These are phyloP conservation scores for Pachypanchax playfairii DNA, from an alignment of 2,113 vertebrate genomes.

Conservation along the genomic window DNA sequence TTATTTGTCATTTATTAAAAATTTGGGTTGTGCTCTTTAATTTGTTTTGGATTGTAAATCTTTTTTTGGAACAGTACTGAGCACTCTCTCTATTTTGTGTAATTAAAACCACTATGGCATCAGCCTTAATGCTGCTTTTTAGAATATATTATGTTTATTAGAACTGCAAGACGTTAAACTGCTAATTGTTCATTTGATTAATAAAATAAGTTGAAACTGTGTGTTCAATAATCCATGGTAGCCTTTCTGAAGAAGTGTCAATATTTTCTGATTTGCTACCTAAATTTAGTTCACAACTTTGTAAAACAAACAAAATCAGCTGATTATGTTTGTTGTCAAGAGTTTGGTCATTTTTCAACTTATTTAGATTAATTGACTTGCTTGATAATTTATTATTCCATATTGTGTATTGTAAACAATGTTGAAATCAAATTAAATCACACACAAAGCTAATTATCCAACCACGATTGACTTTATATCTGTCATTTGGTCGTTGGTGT, in stretches of 20 bases:
- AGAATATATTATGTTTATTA: neutral
- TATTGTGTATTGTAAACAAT: neutral
- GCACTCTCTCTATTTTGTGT: conserved; percentile 24
- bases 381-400: neutral
- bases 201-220: too few species aligned
- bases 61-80: conserved; percentile 13
- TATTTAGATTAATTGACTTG: neutral
- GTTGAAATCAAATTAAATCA: neutral
- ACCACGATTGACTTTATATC: conserved; percentile 10
- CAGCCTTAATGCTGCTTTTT: neutral
- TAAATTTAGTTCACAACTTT: too few species aligned
- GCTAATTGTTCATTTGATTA: too few species aligned
- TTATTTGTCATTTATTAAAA: conserved; percentile 57
- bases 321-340: too few species aligned
- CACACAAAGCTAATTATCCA: conserved; percentile 1
- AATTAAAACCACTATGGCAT: conserved; percentile 9
- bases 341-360: too few species aligned
- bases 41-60: conserved; percentile 47
- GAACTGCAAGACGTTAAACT: neutral
- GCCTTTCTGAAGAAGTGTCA: too few species aligned
- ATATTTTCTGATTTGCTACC: too few species aligned
- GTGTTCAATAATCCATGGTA: too few species aligned
- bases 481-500: conserved; percentile 31
- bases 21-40: conserved; percentile 51
- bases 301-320: too few species aligned